A percentile compares a stretch with the other conserved stretches of the same genome.
phyloP scores from a whole-genome alignment of 2,888 invertebrate genomes.

The Nipponacmea schrenckii region DNA sequence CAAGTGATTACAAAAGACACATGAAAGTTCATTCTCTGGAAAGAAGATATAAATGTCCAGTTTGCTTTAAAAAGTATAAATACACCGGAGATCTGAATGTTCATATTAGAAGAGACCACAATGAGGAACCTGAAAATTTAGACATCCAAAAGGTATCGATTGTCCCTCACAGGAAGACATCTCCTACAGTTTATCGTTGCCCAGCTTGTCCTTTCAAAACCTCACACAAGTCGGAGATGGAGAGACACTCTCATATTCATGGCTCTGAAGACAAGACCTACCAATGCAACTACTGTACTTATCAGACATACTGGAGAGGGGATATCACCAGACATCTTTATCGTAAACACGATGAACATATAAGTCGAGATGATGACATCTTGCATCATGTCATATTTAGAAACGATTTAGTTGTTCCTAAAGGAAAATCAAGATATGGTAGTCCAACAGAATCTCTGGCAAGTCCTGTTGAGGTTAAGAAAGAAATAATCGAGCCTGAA shows the following conservation, averaged over 20 bases:
- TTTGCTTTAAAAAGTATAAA: slow-evolving; percentile 81
- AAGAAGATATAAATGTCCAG: slow-evolving; percentile 63
- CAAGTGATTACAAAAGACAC: slow-evolving; percentile 65
- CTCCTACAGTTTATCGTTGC: slow-evolving; percentile 73
- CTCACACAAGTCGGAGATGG: slow-evolving; percentile 69
- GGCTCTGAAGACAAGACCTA: slow-evolving; percentile 67
- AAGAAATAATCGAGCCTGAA: slow-evolving; percentile 11
- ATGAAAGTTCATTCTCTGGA: slow-evolving; percentile 63
- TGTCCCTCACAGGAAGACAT: slow-evolving; percentile 45
- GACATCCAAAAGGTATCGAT: slow-evolving; percentile 47
- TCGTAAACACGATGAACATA: slow-evolving; percentile 66
- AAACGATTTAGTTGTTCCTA: neutral
- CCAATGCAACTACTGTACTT: slow-evolving; percentile 68
- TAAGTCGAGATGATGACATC: slow-evolving; percentile 45
- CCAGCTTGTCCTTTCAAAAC: slow-evolving; percentile 72
- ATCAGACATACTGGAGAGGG: slow-evolving; percentile 70
- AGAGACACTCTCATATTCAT: slow-evolving; percentile 69
- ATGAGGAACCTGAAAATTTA: slow-evolving; percentile 60
- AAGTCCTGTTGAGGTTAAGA: neutral
- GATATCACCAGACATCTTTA: slow-evolving; percentile 70
- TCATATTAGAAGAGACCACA: slow-evolving; percentile 77
- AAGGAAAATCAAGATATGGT: slow-evolving; percentile 4
- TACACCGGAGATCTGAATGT: slow-evolving; percentile 78
- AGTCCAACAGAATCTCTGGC: neutral
- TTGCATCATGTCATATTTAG: neutral